Evolutionary conservation across 2,888 invertebrate species (phyloP).

Genomic region (Drosophila infuscata): DNA sequence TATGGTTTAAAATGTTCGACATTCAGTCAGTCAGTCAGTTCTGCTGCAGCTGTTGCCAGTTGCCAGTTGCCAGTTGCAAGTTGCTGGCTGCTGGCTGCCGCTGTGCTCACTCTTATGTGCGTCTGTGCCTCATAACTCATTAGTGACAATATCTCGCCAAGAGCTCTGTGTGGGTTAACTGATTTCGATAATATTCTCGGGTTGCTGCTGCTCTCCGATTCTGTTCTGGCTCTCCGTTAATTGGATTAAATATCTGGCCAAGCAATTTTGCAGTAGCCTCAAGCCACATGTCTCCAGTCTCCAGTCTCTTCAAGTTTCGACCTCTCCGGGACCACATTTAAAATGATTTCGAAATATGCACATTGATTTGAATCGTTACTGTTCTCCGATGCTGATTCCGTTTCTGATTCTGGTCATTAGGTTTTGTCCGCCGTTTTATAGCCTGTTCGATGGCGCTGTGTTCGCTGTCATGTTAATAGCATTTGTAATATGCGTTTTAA

Average conservation of each 20-base stretch:
- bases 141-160: slow-evolving; percentile 76
- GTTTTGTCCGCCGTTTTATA: slow-evolving; percentile 55
- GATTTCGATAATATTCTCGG: slow-evolving; percentile 75
- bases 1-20: slow-evolving; percentile 83
- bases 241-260: slow-evolving; percentile 78
- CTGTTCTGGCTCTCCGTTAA: slow-evolving; percentile 55
- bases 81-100: slow-evolving; percentile 39
- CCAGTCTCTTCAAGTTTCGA: slow-evolving; percentile 26
- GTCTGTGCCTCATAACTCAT: slow-evolving; percentile 82
- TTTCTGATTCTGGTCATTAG: slow-evolving; percentile 42
- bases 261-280: slow-evolving; percentile 69
- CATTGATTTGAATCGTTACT: slow-evolving; percentile 75
- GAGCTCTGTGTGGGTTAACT: slow-evolving; percentile 74
- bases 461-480: slow-evolving; percentile 80
- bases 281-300: slow-evolving; percentile 31
- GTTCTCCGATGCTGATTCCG: slow-evolving; percentile 33
- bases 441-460: slow-evolving; percentile 74
- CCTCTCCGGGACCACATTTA: slow-evolving; percentile 32
- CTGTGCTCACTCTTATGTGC: slow-evolving; percentile 61
- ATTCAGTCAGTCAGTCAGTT: slow-evolving; percentile 62
- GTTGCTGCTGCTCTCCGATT: slow-evolving; percentile 22
- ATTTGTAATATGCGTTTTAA: slow-evolving; percentile 80
- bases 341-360: slow-evolving; percentile 74
- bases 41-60: slow-evolving; percentile 41
- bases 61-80: slow-evolving; percentile 9